phyloP scores from a whole-genome alignment of 2,888 invertebrate species.

The Emmelina monodactyla region DNA sequence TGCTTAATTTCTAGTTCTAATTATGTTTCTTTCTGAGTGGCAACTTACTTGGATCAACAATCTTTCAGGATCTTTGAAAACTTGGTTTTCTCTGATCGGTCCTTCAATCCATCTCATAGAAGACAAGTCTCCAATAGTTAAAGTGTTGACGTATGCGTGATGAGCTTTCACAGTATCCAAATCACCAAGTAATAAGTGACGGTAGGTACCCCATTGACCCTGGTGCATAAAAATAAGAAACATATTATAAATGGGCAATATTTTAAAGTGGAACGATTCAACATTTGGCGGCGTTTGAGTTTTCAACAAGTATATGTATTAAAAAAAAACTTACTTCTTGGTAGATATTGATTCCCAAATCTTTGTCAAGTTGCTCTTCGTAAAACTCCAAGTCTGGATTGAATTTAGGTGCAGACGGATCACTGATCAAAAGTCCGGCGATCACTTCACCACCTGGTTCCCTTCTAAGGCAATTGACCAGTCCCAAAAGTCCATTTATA shows the following conservation, averaged over 20 bases:
- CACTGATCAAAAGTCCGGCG: constrained; percentile 70
- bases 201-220: constrained; percentile 80
- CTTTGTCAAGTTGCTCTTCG: constrained; percentile 70
- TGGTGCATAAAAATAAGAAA: too few relatives aligned
- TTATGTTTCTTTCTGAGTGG: too few relatives aligned
- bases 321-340: constrained; percentile 66
- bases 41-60: constrained; percentile 46
- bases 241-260: too few relatives aligned
- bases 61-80: constrained; percentile 29
- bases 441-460: constrained; percentile 78
- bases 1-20: too few relatives aligned
- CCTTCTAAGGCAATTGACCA: constrained; percentile 84
- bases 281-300: too few relatives aligned
- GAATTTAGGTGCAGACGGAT: constrained; percentile 71
- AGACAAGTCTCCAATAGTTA: constrained; percentile 85
- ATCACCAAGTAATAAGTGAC: constrained; percentile 76
- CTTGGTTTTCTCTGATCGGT: constrained; percentile 36
- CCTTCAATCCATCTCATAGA: constrained; percentile 79
- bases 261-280: too few relatives aligned
- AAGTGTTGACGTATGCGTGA: constrained; percentile 80
- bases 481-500: constrained; percentile 84
- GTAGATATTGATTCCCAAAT: constrained; percentile 82
- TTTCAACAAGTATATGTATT: too few relatives aligned
- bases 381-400: constrained; percentile 71
- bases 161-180: constrained; percentile 47